Percentiles rank a stretch among this genome's conserved stretches.
Evolutionary conservation across 2,797 vertebrate species (phyloP).

Genomic region (Allobates femoralis): DNA sequence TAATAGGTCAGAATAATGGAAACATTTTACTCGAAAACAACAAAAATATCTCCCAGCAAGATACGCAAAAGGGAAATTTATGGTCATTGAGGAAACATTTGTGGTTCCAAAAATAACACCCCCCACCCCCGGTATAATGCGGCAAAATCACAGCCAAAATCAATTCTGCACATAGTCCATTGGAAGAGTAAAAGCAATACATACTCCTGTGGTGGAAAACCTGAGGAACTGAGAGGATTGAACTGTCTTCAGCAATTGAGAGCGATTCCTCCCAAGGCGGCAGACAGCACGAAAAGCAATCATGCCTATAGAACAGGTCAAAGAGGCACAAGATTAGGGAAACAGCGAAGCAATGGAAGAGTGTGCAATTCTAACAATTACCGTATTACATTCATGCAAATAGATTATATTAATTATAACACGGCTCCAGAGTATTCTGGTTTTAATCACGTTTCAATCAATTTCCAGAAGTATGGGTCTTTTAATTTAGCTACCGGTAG

Average conservation of each 20-base stretch:
- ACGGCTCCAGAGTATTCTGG: too few relatives aligned
- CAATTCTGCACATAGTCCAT: conserved; percentile 24
- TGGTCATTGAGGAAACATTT: conserved; percentile 30
- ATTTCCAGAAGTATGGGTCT: too few relatives aligned
- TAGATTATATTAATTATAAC: not conserved
- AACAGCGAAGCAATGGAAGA: not conserved
- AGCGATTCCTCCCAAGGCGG: conserved; percentile 67
- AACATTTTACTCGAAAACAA: not conserved
- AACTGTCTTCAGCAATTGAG: conserved; percentile 68
- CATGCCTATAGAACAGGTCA: conserved; percentile 78
- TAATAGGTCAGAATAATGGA: not conserved
- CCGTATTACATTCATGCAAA: not conserved
- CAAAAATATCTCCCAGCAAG: conserved; percentile 41
- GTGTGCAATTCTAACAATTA: not conserved
- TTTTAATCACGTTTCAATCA: too few relatives aligned
- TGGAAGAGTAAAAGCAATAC: conserved; percentile 67
- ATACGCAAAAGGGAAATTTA: conserved; percentile 10
- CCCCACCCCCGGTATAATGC: not conserved
- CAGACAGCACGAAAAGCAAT: conserved; percentile 70
- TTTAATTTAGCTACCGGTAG: too few relatives aligned
- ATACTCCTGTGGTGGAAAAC: conserved; percentile 80
- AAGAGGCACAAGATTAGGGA: conserved; percentile 41
- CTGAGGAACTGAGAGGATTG: conserved; percentile 67
- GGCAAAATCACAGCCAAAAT: conserved; percentile 21
- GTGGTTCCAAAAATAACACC: conserved; percentile 25